Conservation (phyloP, 2,113 vertebrate genomes). For the Albula glossodonta region DNA sequence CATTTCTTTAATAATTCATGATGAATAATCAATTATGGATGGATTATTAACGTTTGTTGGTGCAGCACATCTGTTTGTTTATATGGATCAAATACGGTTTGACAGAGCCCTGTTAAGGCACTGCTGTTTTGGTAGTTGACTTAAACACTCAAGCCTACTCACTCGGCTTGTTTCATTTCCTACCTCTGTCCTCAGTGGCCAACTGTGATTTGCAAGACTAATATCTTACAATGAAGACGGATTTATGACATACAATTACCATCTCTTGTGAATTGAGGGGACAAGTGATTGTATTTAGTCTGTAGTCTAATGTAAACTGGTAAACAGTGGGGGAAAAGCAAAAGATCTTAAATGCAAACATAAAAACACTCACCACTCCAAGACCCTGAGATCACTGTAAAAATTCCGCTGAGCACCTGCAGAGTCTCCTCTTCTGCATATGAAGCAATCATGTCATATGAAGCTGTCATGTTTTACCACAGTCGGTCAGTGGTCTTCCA, state of each 20-base stretch:
- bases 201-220: background rate
- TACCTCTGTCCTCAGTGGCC: background rate
- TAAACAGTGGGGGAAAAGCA: no score
- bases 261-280: background rate
- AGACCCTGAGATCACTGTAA: no score
- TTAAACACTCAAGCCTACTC: background rate
- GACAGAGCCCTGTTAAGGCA: background rate
- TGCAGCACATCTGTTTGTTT: background rate
- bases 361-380: no score
- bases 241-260: background rate
- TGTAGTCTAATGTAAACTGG: no score
- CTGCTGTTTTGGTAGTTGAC: background rate
- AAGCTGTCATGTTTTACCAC: no score
- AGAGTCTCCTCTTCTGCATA: no score
- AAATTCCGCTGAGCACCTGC: no score
- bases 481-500: no score
- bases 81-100: background rate
- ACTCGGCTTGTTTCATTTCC: background rate
- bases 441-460: no score
- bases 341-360: no score
- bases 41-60: background rate
- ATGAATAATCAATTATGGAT: background rate
- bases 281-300: background rate
- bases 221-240: background rate
- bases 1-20: no score